Conservation (phyloP, 2,113 vertebrate species). For the Cololabis saira region DNA sequence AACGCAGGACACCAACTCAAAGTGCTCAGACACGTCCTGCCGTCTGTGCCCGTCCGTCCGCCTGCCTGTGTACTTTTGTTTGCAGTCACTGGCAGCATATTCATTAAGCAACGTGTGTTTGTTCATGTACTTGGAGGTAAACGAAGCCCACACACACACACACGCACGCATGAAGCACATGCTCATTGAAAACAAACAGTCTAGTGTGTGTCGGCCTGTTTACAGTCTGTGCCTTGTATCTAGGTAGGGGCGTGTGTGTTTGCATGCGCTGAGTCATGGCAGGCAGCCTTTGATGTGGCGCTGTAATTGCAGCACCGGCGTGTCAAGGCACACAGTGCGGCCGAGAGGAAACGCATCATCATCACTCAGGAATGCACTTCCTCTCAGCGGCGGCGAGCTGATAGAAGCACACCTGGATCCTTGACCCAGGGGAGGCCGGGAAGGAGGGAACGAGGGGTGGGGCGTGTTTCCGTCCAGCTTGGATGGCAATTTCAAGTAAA, state of each 20-base stretch:
- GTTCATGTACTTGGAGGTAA: slow-evolving; percentile 36
- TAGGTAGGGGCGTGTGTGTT: slow-evolving; percentile 18
- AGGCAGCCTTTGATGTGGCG: slow-evolving; percentile 67
- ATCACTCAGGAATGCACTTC: slow-evolving; percentile 74
- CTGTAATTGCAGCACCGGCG: slow-evolving; percentile 59
- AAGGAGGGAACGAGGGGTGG: background rate
- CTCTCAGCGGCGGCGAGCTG: slow-evolving; percentile 45
- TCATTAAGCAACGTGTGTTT: slow-evolving; percentile 23
- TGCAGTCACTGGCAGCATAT: slow-evolving; percentile 27
- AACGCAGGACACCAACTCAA: slow-evolving; percentile 28
- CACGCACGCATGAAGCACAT: background rate
- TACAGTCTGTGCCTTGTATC: slow-evolving; percentile 24
- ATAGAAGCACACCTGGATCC: slow-evolving; percentile 66
- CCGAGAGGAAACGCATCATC: slow-evolving; percentile 68
- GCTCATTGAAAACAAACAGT: background rate
- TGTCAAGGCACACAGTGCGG: slow-evolving; percentile 64
- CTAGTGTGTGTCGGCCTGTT: slow-evolving; percentile 22
- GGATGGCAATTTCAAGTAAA: background rate
- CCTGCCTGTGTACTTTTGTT: slow-evolving; percentile 19
- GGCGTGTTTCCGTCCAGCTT: slow-evolving; percentile 27
- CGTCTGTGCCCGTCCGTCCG: slow-evolving; percentile 3
- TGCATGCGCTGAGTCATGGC: slow-evolving; percentile 57
- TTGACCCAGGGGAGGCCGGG: slow-evolving; percentile 18
- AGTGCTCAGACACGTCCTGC: slow-evolving; percentile 13
- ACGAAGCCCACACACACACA: background rate